Evolutionary conservation across 2,888 invertebrate species (phyloP), one percentile per base, ranked within the genome.

Genomic region (Bombylius major): DNA sequence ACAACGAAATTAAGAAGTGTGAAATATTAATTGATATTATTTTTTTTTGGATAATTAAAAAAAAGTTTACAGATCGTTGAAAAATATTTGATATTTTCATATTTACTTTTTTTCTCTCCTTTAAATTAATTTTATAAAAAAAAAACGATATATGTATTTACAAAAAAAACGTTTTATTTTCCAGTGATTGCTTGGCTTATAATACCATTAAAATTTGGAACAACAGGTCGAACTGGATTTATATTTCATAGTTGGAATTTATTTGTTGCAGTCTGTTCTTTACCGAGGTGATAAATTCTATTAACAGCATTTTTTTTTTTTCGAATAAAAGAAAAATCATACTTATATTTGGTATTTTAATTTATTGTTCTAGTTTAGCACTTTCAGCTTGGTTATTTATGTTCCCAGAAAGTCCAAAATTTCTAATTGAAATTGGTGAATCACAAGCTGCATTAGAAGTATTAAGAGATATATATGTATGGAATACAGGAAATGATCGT

Each of bases 361-460:
- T 42, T 11, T 11, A 5, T 11, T 11, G 4, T 9, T 23, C 33
- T 54, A 69, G 69, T 59, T 61, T 70, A 51, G 55, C 69, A 42
- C 63, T 70, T 47, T 70, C 68, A 31, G 47, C 83, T 60, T 87
- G 87, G 87, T 73, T 88, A 9, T 78, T 85, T 63, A 77, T 80
- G 57, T 87, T 88, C 73, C 88, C 88, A 1, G 89, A 89, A 73
- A 88, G 87, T 68, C 89, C 89, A 2, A 89, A 89, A 71, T 89
- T 88, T 71, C 78, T 89, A 65, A 78, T 89, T 70, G 87, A 87
- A 70, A 84, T 84, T 65, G 88, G 87, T 1, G 87, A 87, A 69
- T 81, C 86, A 33, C 87, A 87, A 50, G 85, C 83, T 47, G 87
- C 89, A 0, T 76, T 89, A 7, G 77, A 79, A 47, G 80, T 84